Percentiles rank a stretch among this genome's conserved stretches.
These are phyloP conservation scores for Xestia xanthographa DNA, from an alignment of 2,888 invertebrate species.

Conservation along the genomic window DNA sequence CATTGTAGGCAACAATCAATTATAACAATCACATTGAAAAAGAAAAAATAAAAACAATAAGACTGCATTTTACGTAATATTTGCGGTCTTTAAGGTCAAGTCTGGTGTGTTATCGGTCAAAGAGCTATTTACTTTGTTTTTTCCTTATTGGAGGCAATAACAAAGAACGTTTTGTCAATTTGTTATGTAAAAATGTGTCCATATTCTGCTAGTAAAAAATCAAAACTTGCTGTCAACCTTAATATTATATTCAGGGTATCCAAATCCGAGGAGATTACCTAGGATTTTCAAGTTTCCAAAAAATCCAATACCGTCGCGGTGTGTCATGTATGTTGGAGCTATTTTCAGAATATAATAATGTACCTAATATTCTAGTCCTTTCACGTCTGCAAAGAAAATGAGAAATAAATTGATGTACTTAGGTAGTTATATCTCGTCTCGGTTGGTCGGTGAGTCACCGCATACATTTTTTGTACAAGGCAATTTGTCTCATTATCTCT, in stretches of 20 bases:
- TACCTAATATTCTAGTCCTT: constrained; percentile 21
- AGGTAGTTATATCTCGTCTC: constrained; percentile 3
- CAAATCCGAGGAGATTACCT: constrained; percentile 20
- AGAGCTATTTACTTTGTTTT: constrained; percentile 17
- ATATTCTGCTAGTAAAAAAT: not conserved
- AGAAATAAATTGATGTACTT: constrained; percentile 32
- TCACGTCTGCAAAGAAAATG: constrained; percentile 26
- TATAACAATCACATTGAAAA: no score
- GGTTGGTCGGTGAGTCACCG: constrained; percentile 5
- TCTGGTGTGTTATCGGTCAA: constrained; percentile 48
- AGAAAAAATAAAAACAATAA: no score
- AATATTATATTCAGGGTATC: constrained; percentile 34
- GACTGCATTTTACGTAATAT: not conserved
- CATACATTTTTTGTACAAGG: not conserved
- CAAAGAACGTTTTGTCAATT: constrained; percentile 6
- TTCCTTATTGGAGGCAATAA: constrained; percentile 29
- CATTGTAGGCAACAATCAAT: no score
- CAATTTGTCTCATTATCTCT: not conserved
- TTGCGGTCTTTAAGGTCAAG: constrained; percentile 26
- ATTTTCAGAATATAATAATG: constrained; percentile 22
- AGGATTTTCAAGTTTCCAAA: constrained; percentile 25
- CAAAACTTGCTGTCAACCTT: constrained; percentile 4
- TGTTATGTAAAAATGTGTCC: not conserved
- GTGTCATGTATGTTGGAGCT: not conserved
- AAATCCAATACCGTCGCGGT: not conserved